Base-by-base conservation (phyloP, 2,888 invertebrate species). In the Mimas tiliae region DNA sequence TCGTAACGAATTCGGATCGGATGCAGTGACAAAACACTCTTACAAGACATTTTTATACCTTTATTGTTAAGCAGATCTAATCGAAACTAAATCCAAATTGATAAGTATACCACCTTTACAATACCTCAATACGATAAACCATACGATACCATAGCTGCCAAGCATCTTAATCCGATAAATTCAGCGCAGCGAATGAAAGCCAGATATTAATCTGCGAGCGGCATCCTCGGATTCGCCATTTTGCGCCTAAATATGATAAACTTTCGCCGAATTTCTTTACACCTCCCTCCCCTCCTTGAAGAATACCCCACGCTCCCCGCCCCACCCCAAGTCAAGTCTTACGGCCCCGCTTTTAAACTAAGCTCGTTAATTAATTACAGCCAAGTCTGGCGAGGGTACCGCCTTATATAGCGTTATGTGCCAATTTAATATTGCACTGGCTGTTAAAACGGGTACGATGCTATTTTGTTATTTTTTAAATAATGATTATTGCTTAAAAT, bases 301-400 rank as follows among this genome's bases (percentile, higher is more conserved):
- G 83, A 84, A 83, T 79, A 83, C 83, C 82, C 72, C 78, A 72
- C 76, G 69, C 68, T 70, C 76, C 77, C 80, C 19, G 34, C 48
- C 65, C 79, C 77, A 76, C 74, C 86, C 87, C 86, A 78, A 84
- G 87, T 87, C 89, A 86, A 88, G 92, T 90, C 92, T 93, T 93
- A 93, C 90, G 89, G 89, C 93, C 93, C 93, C 91, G 93, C 93
- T 94, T 94, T 94, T 93, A 93, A 94, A 94, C 93, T 94, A 94
- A 94, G 94, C 94, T 93, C 93, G 94, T 94, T 94, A 94, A 94
- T 94, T 94, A 94, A 94, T 94, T 94, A 94, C 91, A 90, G 91
- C 87, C 89, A 90, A 93, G 92, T 91, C 89, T 87, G 82, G 85
- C 81, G 87, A 86, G 90, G 89, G 86, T 87, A 58, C 33, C 83